phyloP scores from a whole-genome alignment of 1,140 invertebrate species.

The Pissodes strobi region DNA sequence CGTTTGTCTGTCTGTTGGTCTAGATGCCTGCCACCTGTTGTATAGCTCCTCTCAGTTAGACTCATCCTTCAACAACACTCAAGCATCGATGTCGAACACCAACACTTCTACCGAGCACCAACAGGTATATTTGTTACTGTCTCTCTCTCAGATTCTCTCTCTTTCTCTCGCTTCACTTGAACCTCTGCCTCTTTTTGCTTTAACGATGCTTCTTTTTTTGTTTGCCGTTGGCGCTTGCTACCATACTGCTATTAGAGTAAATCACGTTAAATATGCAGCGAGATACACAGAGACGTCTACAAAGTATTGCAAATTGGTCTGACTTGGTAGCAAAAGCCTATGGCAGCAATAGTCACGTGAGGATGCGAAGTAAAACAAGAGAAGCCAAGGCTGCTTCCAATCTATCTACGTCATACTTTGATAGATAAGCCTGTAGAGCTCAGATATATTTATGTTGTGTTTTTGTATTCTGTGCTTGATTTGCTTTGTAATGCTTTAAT shows the following conservation, averaged over 20 bases:
- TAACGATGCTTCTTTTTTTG: neutral
- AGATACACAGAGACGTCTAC: too few relatives aligned
- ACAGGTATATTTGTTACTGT: constrained; percentile 55
- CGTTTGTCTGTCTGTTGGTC: constrained; percentile 64
- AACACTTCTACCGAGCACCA: constrained; percentile 57
- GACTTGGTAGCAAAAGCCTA: too few relatives aligned
- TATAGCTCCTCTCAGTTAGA: constrained; percentile 67
- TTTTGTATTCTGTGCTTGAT: too few relatives aligned
- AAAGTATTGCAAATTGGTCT: too few relatives aligned
- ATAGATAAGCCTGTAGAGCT: too few relatives aligned
- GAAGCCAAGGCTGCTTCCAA: too few relatives aligned
- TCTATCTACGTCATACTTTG: too few relatives aligned
- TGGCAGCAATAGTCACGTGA: too few relatives aligned
- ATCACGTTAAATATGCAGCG: too few relatives aligned
- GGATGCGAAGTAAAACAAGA: too few relatives aligned
- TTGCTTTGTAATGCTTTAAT: too few relatives aligned
- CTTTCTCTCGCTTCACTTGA: constrained; percentile 35
- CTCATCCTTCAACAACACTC: constrained; percentile 60
- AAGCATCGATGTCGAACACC: constrained; percentile 53
- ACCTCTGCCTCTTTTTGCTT: constrained; percentile 1
- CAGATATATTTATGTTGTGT: too few relatives aligned
- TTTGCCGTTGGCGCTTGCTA: neutral
- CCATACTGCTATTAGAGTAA: neutral
- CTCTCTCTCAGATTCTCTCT: constrained; percentile 40
- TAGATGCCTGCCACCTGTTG: constrained; percentile 66